Evolutionary conservation across 2,888 invertebrate genomes (phyloP).

Genomic region (Rhyacophila evoluta): DNA sequence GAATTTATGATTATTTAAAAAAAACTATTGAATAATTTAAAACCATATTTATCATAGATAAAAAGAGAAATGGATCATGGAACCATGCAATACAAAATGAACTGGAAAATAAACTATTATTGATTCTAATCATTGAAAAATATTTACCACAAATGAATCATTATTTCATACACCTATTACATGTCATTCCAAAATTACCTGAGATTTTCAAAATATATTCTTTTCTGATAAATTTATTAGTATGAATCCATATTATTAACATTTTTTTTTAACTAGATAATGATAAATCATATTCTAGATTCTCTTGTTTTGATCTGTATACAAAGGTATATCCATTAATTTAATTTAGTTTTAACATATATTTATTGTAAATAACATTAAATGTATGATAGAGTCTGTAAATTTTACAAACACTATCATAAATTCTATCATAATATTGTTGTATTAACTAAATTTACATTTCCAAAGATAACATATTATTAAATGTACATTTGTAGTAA

Average conservation of each 20-base stretch:
- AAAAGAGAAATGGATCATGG: neutral
- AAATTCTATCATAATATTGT: constrained; percentile 7
- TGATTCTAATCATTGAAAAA: too few species aligned
- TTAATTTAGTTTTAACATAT: neutral
- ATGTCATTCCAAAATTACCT: too few species aligned
- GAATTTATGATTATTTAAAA: neutral
- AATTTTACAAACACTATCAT: constrained; percentile 20
- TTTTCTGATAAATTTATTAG: too few species aligned
- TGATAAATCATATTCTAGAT: too few species aligned
- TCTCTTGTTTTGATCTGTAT: neutral
- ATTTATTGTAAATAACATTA: constrained; percentile 12
- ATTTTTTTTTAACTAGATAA: neutral
- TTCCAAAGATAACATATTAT: constrained; percentile 37
- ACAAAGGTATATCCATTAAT: neutral
- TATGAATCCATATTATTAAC: neutral
- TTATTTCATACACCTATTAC: too few species aligned
- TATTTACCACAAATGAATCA: too few species aligned
- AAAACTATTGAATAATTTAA: neutral
- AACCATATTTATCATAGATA: neutral
- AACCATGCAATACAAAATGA: too few species aligned
- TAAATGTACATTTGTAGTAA: constrained; percentile 23
- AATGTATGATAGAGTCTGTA: too few species aligned
- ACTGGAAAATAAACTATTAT: too few species aligned
- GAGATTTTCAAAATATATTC: too few species aligned
- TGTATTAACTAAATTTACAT: constrained; percentile 28